phyloP scores from a whole-genome alignment of 2,797 vertebrate genomes.

The Benthosema pterotum region DNA sequence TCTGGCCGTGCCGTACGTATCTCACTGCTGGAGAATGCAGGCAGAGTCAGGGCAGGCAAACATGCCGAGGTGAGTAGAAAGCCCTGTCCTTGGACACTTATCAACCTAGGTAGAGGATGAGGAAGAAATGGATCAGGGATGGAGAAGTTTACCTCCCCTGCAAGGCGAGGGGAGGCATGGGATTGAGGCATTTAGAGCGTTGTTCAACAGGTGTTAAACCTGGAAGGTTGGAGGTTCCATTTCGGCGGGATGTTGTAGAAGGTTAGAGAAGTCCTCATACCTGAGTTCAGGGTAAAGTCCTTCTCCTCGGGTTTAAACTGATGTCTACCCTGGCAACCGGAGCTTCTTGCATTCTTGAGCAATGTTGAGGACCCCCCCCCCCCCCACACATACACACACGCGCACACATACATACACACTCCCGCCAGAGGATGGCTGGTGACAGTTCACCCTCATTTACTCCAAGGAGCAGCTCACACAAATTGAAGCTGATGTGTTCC shows the following conservation, averaged over 20 bases:
- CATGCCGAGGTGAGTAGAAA: slow-evolving; percentile 42
- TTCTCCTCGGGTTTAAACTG: slow-evolving; percentile 18
- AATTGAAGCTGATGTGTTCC: slow-evolving; percentile 70
- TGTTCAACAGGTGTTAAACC: slow-evolving; percentile 27
- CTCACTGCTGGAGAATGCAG: slow-evolving; percentile 60
- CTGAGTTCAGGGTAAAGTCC: slow-evolving; percentile 14
- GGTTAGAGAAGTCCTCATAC: slow-evolving; percentile 13
- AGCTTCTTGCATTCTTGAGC: slow-evolving; percentile 25
- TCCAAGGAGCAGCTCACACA: slow-evolving; percentile 65
- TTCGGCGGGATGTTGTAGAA: slow-evolving; percentile 21
- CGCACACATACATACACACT: too few relatives aligned
- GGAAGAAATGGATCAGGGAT: slow-evolving; percentile 18
- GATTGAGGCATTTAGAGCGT: background rate
- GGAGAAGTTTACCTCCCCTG: background rate
- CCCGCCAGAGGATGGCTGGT: slow-evolving; percentile 38
- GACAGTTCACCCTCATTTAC: slow-evolving; percentile 61
- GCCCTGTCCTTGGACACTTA: slow-evolving; percentile 44
- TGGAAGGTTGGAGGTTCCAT: slow-evolving; percentile 4
- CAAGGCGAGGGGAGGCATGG: too few relatives aligned
- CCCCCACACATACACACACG: too few relatives aligned
- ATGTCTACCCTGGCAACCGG: slow-evolving; percentile 16
- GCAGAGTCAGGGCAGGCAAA: slow-evolving; percentile 51
- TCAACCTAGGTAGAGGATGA: slow-evolving; percentile 41
- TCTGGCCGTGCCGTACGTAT: slow-evolving; percentile 47
- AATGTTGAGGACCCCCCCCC: slow-evolving; percentile 13